phyloP scores from a whole-genome alignment of 2,888 invertebrate genomes.

The Cryptus viduatorius region DNA sequence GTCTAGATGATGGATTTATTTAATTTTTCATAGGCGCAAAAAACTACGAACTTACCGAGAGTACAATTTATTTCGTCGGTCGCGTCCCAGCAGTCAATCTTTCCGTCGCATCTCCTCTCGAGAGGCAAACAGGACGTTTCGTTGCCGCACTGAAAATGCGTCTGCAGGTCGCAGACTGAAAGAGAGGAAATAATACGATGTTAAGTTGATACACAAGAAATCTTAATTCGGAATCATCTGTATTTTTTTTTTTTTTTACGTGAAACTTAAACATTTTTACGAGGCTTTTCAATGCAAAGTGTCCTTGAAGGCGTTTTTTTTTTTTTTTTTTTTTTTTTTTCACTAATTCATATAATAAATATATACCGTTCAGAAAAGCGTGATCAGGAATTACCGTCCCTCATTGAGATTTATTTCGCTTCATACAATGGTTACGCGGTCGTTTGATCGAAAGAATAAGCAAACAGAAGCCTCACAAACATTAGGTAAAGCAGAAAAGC shows the following conservation, averaged over 20 bases:
- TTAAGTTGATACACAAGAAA: too few relatives aligned
- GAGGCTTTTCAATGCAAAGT: too few relatives aligned
- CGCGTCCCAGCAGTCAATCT: conserved; percentile 92
- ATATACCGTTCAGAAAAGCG: neutral
- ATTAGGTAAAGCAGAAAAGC: conserved; percentile 71
- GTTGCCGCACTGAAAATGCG: conserved; percentile 91
- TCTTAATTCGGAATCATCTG: too few relatives aligned
- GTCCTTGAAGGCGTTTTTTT: neutral
- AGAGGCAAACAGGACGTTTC: conserved; percentile 90
- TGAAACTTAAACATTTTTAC: too few relatives aligned
- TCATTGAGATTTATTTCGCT: neutral
- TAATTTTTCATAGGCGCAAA: neutral
- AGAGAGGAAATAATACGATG: conserved; percentile 71
- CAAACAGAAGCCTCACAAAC: conserved; percentile 77
- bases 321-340: neutral
- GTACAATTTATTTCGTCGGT: conserved; percentile 91
- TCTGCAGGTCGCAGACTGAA: conserved; percentile 89
- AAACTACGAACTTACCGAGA: conserved; percentile 85
- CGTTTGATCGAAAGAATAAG: conserved; percentile 48
- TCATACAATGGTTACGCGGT: conserved; percentile 11
- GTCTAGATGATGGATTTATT: neutral
- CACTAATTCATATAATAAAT: neutral
- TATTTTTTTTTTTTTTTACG: too few relatives aligned
- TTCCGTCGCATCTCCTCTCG: conserved; percentile 89
- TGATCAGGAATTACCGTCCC: neutral